These are phyloP conservation scores for Leucoptera coffeella DNA, from an alignment of 2,888 invertebrate genomes.

Conservation along the genomic window DNA sequence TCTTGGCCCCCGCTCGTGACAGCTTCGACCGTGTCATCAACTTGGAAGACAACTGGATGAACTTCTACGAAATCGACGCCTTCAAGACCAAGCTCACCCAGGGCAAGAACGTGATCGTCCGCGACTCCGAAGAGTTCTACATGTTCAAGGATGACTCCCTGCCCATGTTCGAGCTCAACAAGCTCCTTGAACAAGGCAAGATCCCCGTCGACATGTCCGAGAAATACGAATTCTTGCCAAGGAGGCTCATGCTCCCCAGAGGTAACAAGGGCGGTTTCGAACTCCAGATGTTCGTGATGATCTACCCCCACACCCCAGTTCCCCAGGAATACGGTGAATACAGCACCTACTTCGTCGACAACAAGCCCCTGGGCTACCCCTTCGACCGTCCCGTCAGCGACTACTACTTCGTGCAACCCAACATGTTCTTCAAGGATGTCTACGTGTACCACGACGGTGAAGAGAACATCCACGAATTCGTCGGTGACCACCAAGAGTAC, in stretches of 20 bases:
- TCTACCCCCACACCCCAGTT: slow-evolving; percentile 24
- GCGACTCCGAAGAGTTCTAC: slow-evolving; percentile 49
- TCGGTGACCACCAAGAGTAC: too few relatives aligned
- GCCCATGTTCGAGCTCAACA: slow-evolving; percentile 45
- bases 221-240: slow-evolving; percentile 50
- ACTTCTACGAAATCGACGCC: slow-evolving; percentile 11
- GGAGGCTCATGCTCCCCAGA: slow-evolving; percentile 49
- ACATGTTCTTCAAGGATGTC: slow-evolving; percentile 57
- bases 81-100: slow-evolving; percentile 38
- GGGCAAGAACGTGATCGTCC: slow-evolving; percentile 52
- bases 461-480: slow-evolving; percentile 17
- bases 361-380: slow-evolving; percentile 35
- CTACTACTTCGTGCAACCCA: slow-evolving; percentile 43
- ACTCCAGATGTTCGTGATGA: slow-evolving; percentile 45
- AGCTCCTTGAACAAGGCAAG: slow-evolving; percentile 24
- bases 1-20: slow-evolving; percentile 56
- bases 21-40: slow-evolving; percentile 33
- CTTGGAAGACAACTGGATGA: slow-evolving; percentile 8
- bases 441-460: slow-evolving; percentile 42
- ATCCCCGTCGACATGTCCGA: slow-evolving; percentile 17
- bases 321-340: slow-evolving; percentile 15
- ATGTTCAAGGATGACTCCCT: slow-evolving; percentile 50
- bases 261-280: slow-evolving; percentile 49
- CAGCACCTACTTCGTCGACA: slow-evolving; percentile 26
- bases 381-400: slow-evolving; percentile 34